Evolutionary conservation across 1,140 invertebrate genomes (phyloP).

Genomic region (Heliconius himera): DNA sequence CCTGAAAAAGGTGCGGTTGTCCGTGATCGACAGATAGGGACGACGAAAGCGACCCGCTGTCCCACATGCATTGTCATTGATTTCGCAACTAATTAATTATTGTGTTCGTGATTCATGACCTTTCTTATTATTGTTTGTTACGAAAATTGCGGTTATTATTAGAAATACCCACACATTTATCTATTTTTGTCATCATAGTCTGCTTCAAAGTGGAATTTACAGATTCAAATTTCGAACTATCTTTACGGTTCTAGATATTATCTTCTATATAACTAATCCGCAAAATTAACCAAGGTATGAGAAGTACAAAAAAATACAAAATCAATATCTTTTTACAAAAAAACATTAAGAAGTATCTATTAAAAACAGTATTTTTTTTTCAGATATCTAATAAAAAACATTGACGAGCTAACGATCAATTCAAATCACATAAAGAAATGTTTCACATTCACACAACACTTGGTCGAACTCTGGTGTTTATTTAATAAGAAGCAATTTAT

Average conservation of each 20-base stretch:
- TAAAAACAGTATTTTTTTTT: no score
- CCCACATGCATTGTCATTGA: constrained; percentile 64
- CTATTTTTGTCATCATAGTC: no score
- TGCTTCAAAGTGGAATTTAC: no score
- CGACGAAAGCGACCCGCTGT: constrained; percentile 61
- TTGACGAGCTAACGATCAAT: constrained; percentile 40
- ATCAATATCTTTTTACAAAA: no score
- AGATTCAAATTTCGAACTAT: no score
- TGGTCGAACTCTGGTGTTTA: not conserved
- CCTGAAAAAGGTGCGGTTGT: constrained; percentile 52
- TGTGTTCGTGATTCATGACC: not conserved
- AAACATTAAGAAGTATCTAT: no score
- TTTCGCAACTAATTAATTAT: constrained; percentile 35
- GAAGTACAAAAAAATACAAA: no score
- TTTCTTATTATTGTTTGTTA: not conserved
- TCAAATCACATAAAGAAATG: constrained; percentile 4
- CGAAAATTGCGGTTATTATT: not conserved
- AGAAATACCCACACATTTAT: not conserved
- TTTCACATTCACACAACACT: not conserved
- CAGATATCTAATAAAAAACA: no score
- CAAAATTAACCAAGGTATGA: no score
- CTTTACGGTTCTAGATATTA: no score
- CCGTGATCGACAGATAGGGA: constrained; percentile 51
- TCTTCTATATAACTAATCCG: no score
- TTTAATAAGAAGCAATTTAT: constrained; percentile 10